These are phyloP conservation scores for Parus major DNA, from an alignment of 2,113 vertebrate genomes.

Conservation along the genomic window DNA sequence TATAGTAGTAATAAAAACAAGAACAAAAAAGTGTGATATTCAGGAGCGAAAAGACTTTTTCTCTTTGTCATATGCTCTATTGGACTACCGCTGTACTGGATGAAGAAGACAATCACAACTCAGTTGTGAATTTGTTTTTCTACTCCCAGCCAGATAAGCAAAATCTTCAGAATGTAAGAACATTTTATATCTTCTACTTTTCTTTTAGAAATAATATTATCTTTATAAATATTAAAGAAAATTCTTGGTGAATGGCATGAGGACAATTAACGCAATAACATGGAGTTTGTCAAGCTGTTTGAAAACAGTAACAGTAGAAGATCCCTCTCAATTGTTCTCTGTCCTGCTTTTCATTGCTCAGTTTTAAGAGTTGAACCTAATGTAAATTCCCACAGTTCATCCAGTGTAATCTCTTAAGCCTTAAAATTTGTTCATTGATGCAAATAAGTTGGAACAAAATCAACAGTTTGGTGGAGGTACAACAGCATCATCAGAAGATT, in stretches of 20 bases:
- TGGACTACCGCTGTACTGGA: neutral
- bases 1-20: neutral
- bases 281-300: neutral
- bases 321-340: neutral
- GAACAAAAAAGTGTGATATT: neutral
- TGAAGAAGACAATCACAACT: neutral
- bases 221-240: neutral
- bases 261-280: neutral
- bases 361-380: neutral
- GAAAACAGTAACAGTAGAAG: neutral
- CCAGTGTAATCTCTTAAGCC: neutral
- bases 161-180: neutral
- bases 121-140: neutral
- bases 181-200: neutral
- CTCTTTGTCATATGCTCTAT: neutral
- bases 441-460: neutral
- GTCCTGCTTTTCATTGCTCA: neutral
- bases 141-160: neutral
- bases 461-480: neutral
- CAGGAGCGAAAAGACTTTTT: neutral
- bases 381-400: neutral
- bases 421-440: neutral
- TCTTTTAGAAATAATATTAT: neutral
- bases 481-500: neutral
- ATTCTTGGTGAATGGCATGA: neutral